Evolutionary conservation across 2,797 vertebrate genomes (phyloP).

Genomic region (Neosalanx taihuensis): DNA sequence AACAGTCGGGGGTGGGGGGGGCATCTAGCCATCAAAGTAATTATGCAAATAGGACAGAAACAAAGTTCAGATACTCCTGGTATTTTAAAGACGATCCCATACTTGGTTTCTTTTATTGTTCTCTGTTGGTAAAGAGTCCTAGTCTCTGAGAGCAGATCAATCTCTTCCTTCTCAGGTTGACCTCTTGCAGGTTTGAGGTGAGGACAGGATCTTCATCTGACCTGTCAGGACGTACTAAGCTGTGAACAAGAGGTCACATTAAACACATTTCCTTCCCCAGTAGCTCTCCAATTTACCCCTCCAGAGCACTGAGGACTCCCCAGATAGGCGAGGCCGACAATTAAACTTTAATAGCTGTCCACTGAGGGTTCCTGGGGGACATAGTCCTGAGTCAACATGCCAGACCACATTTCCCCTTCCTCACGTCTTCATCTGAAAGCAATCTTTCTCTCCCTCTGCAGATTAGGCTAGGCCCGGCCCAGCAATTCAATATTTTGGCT

Average conservation of each 20-base stretch:
- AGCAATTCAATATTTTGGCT: constrained; percentile 5
- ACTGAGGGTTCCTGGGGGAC: constrained; percentile 64
- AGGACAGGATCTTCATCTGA: neutral
- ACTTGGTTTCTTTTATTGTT: constrained; percentile 27
- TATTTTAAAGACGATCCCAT: constrained; percentile 43
- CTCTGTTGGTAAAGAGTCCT: constrained; percentile 8
- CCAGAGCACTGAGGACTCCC: constrained; percentile 41
- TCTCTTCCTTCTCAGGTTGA: constrained; percentile 9
- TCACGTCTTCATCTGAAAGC: constrained; percentile 46
- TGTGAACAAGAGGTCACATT: constrained; percentile 5
- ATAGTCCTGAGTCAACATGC: constrained; percentile 69
- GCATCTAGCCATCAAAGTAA: constrained; percentile 76
- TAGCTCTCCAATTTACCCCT: constrained; percentile 37
- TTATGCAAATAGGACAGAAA: constrained; percentile 73
- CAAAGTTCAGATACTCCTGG: constrained; percentile 71
- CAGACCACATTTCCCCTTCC: constrained; percentile 67
- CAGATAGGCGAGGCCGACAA: constrained; percentile 52
- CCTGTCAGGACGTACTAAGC: neutral
- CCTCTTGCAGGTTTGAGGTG: constrained; percentile 49
- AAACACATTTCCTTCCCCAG: constrained; percentile 25
- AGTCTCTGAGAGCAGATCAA: neutral
- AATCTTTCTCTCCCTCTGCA: constrained; percentile 34
- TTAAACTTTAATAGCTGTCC: constrained; percentile 72
- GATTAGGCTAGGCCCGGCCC: too few species aligned
- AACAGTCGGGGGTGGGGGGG: constrained; percentile 57